A percentile compares a stretch with the other conserved stretches of the same genome.
Evolutionary conservation across 2,113 vertebrate species (phyloP).

Genomic region (Fulica atra): DNA sequence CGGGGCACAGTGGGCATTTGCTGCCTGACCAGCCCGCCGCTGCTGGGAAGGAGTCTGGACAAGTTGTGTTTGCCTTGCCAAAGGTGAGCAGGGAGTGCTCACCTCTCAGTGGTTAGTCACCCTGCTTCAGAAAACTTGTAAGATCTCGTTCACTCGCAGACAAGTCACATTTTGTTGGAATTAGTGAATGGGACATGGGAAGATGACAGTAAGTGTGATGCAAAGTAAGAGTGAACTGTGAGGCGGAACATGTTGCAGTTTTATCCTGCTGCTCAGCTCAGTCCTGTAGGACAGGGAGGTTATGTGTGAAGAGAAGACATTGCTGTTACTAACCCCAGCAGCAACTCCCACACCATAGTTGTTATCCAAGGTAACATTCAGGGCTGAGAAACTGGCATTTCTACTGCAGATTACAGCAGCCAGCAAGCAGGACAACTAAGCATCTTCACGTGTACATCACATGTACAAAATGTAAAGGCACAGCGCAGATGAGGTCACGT

Average conservation of each 20-base stretch:
- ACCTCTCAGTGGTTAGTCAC: neutral
- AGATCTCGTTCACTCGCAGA: neutral
- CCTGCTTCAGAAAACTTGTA: neutral
- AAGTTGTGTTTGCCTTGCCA: neutral
- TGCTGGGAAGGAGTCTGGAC: neutral
- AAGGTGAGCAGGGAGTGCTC: neutral
- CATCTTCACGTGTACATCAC: neutral
- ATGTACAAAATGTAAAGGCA: neutral
- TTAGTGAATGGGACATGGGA: neutral
- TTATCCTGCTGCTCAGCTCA: neutral
- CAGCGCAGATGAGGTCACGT: fast-evolving
- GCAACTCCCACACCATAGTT: neutral
- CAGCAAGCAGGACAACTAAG: neutral
- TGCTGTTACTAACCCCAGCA: neutral
- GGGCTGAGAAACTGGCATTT: neutral
- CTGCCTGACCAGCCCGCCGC: neutral
- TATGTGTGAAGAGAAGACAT: neutral
- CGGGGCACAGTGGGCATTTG: fast-evolving
- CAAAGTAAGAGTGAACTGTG: neutral
- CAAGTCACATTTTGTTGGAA: neutral
- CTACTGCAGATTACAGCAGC: neutral
- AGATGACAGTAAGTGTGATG: neutral
- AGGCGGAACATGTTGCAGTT: neutral
- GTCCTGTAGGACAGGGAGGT: neutral
- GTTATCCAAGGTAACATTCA: neutral